These are phyloP conservation scores for Philereme vetulata DNA, from an alignment of 2,888 invertebrate species.

Conservation along the genomic window DNA sequence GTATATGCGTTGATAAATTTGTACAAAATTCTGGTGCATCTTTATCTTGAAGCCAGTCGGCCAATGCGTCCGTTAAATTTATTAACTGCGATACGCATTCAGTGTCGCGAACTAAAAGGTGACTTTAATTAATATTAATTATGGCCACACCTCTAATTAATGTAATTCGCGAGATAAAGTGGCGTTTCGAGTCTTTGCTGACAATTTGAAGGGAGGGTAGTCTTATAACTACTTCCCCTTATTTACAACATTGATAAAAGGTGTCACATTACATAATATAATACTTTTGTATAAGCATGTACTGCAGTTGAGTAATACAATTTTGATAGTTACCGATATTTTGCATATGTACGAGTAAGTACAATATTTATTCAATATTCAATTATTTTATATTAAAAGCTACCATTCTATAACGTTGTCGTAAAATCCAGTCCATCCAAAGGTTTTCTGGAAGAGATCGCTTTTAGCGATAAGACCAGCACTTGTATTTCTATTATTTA, in stretches of 20 bases:
- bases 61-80: constrained; percentile 78
- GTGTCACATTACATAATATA: not conserved
- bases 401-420: too few relatives aligned
- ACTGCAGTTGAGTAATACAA: too few relatives aligned
- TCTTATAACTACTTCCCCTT: constrained; percentile 12
- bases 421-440: too few relatives aligned
- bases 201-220: constrained; percentile 24
- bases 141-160: constrained; percentile 82
- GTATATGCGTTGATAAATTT: constrained; percentile 34
- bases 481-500: too few relatives aligned
- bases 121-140: constrained; percentile 84
- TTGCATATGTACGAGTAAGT: too few relatives aligned
- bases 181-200: constrained; percentile 56
- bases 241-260: constrained; percentile 4
- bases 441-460: too few relatives aligned
- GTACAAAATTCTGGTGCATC: constrained; percentile 63
- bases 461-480: too few relatives aligned
- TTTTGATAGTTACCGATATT: too few relatives aligned
- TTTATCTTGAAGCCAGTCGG: constrained; percentile 76
- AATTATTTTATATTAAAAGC: too few relatives aligned
- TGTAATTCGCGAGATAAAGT: constrained; percentile 77
- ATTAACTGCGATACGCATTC: constrained; percentile 83
- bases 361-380: too few relatives aligned
- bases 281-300: too few relatives aligned
- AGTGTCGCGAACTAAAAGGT: constrained; percentile 79